phyloP scores from a whole-genome alignment of 2,113 vertebrate genomes.

The Dromas ardeola region DNA sequence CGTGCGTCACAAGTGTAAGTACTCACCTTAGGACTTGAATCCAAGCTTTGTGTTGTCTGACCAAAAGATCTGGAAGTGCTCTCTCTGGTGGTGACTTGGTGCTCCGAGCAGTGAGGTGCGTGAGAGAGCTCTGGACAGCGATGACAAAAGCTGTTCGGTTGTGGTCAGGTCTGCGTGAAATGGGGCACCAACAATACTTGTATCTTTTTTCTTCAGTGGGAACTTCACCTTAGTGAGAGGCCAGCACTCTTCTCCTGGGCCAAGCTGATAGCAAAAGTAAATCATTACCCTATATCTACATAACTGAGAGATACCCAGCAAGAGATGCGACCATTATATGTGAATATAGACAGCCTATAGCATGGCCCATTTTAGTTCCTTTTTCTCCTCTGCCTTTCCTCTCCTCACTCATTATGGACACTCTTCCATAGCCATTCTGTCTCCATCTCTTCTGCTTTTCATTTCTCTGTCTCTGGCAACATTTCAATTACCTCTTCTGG shows the following conservation, averaged over 20 bases:
- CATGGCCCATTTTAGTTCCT: neutral
- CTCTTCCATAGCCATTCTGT: neutral
- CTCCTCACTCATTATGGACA: neutral
- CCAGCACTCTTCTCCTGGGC: neutral
- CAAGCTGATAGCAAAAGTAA: neutral
- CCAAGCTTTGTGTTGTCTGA: neutral
- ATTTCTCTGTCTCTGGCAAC: neutral
- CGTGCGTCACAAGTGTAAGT: accelerated
- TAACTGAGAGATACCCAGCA: neutral
- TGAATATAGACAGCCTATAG: neutral
- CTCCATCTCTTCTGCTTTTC: neutral
- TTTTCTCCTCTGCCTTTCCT: neutral
- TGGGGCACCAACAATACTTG: no score
- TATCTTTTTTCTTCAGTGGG: neutral
- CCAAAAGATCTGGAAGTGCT: neutral
- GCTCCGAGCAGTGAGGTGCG: neutral
- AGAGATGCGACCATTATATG: neutral
- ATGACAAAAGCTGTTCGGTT: accelerated
- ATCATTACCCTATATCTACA: accelerated
- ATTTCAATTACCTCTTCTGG: neutral
- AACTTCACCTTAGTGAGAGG: neutral
- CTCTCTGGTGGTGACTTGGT: neutral
- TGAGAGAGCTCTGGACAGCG: accelerated
- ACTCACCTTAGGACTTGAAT: neutral
- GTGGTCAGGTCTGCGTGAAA: neutral